A percentile compares a stretch with the other conserved stretches of the same genome.
These are phyloP conservation scores for Erpobdella octoculata DNA, from an alignment of 2,888 invertebrate genomes.

Conservation along the genomic window DNA sequence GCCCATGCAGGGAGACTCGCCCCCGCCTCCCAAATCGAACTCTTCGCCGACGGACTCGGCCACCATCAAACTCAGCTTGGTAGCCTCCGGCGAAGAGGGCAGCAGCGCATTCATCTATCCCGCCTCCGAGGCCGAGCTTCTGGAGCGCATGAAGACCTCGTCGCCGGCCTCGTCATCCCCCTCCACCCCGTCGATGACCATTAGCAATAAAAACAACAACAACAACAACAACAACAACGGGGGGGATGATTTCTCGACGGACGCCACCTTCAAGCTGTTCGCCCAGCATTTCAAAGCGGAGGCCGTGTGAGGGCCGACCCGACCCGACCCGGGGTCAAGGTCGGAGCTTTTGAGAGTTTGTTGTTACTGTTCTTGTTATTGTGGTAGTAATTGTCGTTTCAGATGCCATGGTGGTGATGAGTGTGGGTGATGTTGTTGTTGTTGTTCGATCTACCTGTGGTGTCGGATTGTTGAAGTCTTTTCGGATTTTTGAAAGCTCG, in stretches of 20 bases:
- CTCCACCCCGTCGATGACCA: too few relatives aligned
- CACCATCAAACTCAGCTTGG: background rate
- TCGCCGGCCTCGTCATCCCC: background rate
- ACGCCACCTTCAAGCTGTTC: conserved; percentile 25
- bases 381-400: too few relatives aligned
- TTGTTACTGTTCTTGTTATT: too few relatives aligned
- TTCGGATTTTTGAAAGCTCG: too few relatives aligned
- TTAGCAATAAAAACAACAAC: too few relatives aligned
- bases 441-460: too few relatives aligned
- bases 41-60: conserved; percentile 24
- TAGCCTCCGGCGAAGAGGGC: background rate
- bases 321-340: too few relatives aligned
- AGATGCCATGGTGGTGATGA: too few relatives aligned
- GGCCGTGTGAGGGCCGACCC: conserved; percentile 21
- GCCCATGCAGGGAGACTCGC: conserved; percentile 29
- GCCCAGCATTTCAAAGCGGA: conserved; percentile 32
- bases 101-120: conserved; percentile 11
- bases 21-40: conserved; percentile 22
- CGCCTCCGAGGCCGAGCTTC: background rate
- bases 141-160: conserved; percentile 5
- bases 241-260: background rate
- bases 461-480: too few relatives aligned
- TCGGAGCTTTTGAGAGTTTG: too few relatives aligned
- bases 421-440: too few relatives aligned
- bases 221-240: background rate